These are phyloP conservation scores for Xenus cinereus DNA, from an alignment of 2,113 vertebrate species.

Conservation along the genomic window DNA sequence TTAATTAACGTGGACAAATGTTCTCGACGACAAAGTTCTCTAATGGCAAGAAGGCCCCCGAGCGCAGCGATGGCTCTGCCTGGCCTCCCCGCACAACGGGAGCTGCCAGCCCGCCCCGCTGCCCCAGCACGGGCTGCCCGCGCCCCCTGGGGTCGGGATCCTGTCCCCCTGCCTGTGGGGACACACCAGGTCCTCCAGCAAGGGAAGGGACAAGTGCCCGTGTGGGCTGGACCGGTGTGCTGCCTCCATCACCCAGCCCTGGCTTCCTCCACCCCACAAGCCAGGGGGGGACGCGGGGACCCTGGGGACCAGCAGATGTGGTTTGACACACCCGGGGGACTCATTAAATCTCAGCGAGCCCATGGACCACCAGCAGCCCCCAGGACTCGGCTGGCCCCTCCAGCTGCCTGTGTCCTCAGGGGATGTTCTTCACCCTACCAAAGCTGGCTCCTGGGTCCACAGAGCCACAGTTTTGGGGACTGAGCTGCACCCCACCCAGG, in stretches of 20 bases:
- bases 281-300: rapidly evolving
- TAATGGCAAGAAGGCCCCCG: not conserved
- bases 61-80: rapidly evolving
- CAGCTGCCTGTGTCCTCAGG: not conserved
- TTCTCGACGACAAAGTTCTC: not conserved
- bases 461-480: not conserved
- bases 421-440: not conserved
- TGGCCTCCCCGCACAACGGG: rapidly evolving
- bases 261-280: rapidly evolving
- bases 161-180: rapidly evolving
- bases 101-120: not conserved
- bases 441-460: rapidly evolving
- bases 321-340: rapidly evolving
- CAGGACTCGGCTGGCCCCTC: not conserved
- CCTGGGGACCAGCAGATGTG: rapidly evolving
- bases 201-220: rapidly evolving
- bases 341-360: not conserved
- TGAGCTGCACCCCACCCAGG: not conserved
- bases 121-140: not conserved
- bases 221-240: rapidly evolving
- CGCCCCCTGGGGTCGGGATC: rapidly evolving
- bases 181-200: not conserved
- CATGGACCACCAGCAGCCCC: rapidly evolving
- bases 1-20: constrained; percentile 45
- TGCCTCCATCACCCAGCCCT: not conserved